A percentile compares a stretch with the other conserved stretches of the same genome.
Conservation (phyloP, 2,888 invertebrate genomes). For the Lasius fuliginosus region DNA sequence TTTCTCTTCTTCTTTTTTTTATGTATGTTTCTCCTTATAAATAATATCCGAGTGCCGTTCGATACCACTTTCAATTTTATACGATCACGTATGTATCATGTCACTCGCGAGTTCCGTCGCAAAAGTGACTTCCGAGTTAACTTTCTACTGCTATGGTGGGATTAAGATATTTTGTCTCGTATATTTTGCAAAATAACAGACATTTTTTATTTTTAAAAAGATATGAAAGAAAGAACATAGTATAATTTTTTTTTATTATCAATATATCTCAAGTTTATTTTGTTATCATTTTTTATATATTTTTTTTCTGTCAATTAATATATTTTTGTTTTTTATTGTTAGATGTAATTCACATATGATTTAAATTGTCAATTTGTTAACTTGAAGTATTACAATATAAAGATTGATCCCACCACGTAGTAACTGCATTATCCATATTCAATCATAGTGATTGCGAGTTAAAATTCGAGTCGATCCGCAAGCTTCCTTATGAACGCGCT, state of each 20-base stretch:
- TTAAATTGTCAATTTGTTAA: background rate
- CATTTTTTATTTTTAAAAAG: background rate
- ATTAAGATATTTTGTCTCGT: background rate
- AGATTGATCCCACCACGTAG: background rate
- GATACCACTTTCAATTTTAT: slow-evolving; percentile 43
- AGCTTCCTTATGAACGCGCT: slow-evolving; percentile 25
- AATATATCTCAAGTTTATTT: background rate
- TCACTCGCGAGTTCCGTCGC: slow-evolving; percentile 39
- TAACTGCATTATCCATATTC: background rate
- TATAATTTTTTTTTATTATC: background rate
- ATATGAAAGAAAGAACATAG: background rate
- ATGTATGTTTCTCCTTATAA: slow-evolving; percentile 24
- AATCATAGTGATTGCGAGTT: slow-evolving; percentile 23
- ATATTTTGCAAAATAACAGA: slow-evolving; percentile 11
- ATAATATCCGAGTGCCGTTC: slow-evolving; percentile 29
- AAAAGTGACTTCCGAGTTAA: slow-evolving; percentile 32
- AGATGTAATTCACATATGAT: background rate
- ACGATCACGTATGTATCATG: slow-evolving; percentile 37
- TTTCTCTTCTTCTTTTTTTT: slow-evolving; percentile 27
- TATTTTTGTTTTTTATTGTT: background rate
- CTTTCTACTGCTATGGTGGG: slow-evolving; percentile 15
- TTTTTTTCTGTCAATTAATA: background rate
- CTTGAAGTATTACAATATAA: background rate
- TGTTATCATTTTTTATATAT: background rate
- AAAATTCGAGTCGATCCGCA: slow-evolving; percentile 22